Percentiles rank a stretch among this genome's conserved stretches.
Evolutionary conservation across 2,888 invertebrate genomes (phyloP).

Genomic region (Limnephilus rhombicus): DNA sequence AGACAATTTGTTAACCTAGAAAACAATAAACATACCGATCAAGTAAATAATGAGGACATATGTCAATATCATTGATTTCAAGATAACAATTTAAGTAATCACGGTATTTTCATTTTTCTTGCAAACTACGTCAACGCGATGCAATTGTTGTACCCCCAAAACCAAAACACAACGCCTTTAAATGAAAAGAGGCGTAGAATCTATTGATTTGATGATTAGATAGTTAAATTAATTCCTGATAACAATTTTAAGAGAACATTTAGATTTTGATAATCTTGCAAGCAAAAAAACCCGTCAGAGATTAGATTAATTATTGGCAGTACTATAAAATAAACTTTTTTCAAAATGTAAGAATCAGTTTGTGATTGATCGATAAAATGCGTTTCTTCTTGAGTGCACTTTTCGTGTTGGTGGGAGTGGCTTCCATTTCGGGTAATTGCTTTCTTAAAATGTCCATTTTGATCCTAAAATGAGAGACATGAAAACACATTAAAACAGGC

Average conservation of each 20-base stretch:
- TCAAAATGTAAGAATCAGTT: neutral
- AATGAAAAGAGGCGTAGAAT: no score
- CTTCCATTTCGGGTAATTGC: constrained; percentile 41
- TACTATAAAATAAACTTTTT: neutral
- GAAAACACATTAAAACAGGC: no score
- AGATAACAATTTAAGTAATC: neutral
- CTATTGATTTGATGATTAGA: neutral
- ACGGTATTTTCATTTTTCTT: neutral
- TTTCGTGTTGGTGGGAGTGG: constrained; percentile 38
- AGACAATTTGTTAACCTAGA: neutral
- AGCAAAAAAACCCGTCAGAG: neutral
- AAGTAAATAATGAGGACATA: neutral
- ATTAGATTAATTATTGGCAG: neutral
- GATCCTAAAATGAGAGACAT: no score
- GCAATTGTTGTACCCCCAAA: neutral
- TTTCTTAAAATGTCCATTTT: neutral
- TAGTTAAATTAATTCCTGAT: neutral
- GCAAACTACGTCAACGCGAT: neutral
- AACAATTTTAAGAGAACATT: neutral
- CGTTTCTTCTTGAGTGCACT: constrained; percentile 21
- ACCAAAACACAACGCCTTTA: no score
- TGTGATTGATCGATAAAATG: neutral
- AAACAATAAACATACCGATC: neutral
- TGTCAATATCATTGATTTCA: neutral
- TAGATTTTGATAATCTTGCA: neutral